Base-by-base conservation (phyloP, 1,140 invertebrate genomes). In the Helicoverpa armigera region DNA sequence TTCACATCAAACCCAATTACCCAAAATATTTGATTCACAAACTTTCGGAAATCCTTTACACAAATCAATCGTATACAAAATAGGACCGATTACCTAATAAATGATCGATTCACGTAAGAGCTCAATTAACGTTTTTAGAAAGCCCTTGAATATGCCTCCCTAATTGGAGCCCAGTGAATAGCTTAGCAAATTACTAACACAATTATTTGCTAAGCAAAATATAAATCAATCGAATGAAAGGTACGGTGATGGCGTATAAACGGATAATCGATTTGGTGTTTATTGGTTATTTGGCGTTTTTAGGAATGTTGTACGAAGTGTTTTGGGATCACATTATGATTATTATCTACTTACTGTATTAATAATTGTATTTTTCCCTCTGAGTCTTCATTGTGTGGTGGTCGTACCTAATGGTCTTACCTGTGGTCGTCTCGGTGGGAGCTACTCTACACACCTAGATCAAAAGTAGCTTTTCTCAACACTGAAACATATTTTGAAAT, bases 131-230 rank as follows among this genome's bases (percentile, higher is more conserved):
- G 69, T 65, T 80, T 80, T 73, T 58, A 23, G 13, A 67, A 73
- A 80, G 43, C 29, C 70, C 70, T 35, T 61, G 18, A 35, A 50
- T 51, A 70, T 29, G 5, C 67, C 65, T 35, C 50, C 72, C 75
- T 85, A 82, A 85, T 85, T 85, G 79, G 79, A 80, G 76, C 16
- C 70, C 35, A 43, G 14, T 76, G 81, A 79, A 75, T 75, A 74
- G 75, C 48, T 77, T 80, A 60, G 60, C 65, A 82, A 84, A 77
- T 84, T 78, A 84, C 69, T 35, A 43, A 63, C 60, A 54, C 53
- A 79, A 84, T 70, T 70, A 51, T 79, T 79, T 79, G 58, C 58
- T 56, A 73, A 80, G n/a, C 43, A 77, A 53, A 80, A 80, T 76
- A 72, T 54, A 70, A 70, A 60, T 69, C 43, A 54, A 63, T 75